These are phyloP conservation scores for Resseliella maxima DNA, from an alignment of 2,888 invertebrate species.

Conservation along the genomic window DNA sequence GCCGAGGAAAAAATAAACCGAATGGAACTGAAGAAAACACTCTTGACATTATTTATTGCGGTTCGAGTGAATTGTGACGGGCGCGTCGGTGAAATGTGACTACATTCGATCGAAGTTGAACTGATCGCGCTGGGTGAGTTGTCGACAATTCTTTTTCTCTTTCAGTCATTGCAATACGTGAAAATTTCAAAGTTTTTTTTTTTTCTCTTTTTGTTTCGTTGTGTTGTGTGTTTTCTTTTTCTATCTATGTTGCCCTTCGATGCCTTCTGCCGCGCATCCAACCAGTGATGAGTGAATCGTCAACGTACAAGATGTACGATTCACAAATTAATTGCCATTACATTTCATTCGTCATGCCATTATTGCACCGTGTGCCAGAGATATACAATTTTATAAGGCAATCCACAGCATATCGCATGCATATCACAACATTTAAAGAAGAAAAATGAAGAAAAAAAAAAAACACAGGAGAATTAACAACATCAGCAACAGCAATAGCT, in stretches of 20 bases:
- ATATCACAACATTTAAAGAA: background rate
- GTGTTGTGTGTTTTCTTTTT: background rate
- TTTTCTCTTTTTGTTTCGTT: background rate
- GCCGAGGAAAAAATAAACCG: constrained; percentile 29
- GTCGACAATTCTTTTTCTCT: background rate
- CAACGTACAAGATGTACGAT: constrained; percentile 47
- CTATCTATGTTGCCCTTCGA: background rate
- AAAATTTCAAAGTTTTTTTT: background rate
- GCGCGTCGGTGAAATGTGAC: constrained; percentile 44
- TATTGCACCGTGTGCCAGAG: constrained; percentile 17
- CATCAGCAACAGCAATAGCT: background rate
- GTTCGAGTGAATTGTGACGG: constrained; percentile 41
- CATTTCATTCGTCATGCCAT: constrained; percentile 47
- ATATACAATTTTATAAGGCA: constrained; percentile 7
- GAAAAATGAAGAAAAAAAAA: background rate
- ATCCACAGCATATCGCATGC: background rate
- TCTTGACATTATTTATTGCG: constrained; percentile 53
- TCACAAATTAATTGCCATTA: constrained; percentile 55
- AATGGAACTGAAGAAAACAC: constrained; percentile 17
- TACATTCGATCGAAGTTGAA: background rate
- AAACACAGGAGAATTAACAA: background rate
- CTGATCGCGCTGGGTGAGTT: background rate
- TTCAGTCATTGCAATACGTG: background rate
- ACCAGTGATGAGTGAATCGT: constrained; percentile 42
- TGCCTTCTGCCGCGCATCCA: background rate